Evolutionary conservation across 2,797 vertebrate species (phyloP).

Genomic region (Parauchenoglanis ngamensis): DNA sequence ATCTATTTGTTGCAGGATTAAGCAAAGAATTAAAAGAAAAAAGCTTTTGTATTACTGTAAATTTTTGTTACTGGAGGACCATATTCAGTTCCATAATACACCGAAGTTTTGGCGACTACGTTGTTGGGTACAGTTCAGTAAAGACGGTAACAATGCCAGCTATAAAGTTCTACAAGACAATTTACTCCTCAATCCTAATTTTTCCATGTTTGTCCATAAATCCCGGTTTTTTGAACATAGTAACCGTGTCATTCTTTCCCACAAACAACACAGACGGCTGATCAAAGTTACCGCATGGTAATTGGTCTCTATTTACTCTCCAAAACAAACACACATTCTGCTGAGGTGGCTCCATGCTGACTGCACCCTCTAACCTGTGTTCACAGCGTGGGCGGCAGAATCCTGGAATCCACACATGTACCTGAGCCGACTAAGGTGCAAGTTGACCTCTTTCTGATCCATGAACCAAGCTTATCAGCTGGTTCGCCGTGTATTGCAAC

Average conservation of each 20-base stretch:
- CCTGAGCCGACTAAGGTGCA: conserved; percentile 50
- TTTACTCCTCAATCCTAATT: not conserved
- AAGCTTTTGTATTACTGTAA: not conserved
- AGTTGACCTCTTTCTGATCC: conserved; percentile 50
- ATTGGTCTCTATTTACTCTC: conserved; percentile 62
- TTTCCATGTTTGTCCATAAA: not conserved
- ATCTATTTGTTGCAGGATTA: conserved; percentile 3
- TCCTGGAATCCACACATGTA: conserved; percentile 50
- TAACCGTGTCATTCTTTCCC: conserved; percentile 12
- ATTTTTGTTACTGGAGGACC: not conserved
- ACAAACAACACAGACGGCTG: conserved; percentile 45
- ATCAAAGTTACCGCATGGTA: conserved; percentile 67
- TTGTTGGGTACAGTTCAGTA: not conserved
- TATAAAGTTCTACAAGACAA: not conserved
- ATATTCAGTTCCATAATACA: not conserved
- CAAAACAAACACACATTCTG: conserved; percentile 64
- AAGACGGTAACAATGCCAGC: not conserved
- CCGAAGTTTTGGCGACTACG: not conserved
- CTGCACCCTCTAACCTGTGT: conserved; percentile 57
- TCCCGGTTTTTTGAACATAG: conserved; percentile 8
- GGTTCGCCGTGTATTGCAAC: conserved; percentile 32
- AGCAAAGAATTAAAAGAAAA: not conserved
- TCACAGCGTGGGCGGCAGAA: conserved; percentile 49
- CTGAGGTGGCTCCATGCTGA: conserved; percentile 50
- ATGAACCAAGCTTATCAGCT: conserved; percentile 51